Evolutionary conservation across 2,888 invertebrate genomes (phyloP), one percentile per base, ranked within the genome.

Genomic region (Drosophila prolongata): DNA sequence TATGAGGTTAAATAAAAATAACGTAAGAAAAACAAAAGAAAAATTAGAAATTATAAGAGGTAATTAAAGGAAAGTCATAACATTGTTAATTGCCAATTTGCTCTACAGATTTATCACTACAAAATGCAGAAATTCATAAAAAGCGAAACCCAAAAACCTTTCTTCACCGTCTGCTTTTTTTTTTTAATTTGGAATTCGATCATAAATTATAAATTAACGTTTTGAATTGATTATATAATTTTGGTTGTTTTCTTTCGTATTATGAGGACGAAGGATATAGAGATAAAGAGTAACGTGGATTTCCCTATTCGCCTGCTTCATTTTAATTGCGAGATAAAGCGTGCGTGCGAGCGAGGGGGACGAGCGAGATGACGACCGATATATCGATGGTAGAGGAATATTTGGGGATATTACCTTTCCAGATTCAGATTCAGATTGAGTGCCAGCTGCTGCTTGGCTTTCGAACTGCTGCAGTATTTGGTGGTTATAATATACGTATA

Each of bases 301-400:
- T 88, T 89, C 90, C 91, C 91, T 90, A 90, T 91, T 90, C 91
- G 92, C 91, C 81, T 66, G 66, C 62, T 38, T 64, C 35, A n/a
- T 60, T 43, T 49, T 58, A 8, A 57, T 58, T 66, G 73, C 66
- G 66, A 52, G 55, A 67, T 58, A 54, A 11, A 42, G 52, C 52
- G 68, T 44, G 50, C 52, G 61, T 35, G 49, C 49, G 8, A 49
- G 49, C 49, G 16, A 49, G 35, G 49, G 49, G 27, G 34, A 34
- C 47, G 47, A 43, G 44, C 44, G 57, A 50, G 57, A 50, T 46
- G 52, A 30, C 40, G 53, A 43, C 52, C 53, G 62, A 61, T 66
- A 47, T 62, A 47, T 62, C 46, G 53, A 37, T 58, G 37, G 58
- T 65, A 55, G 37, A 30, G 62, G 38, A 56, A 46, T 74, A 54